phyloP scores from a whole-genome alignment of 1,140 invertebrate genomes.

The Atta colombica region DNA sequence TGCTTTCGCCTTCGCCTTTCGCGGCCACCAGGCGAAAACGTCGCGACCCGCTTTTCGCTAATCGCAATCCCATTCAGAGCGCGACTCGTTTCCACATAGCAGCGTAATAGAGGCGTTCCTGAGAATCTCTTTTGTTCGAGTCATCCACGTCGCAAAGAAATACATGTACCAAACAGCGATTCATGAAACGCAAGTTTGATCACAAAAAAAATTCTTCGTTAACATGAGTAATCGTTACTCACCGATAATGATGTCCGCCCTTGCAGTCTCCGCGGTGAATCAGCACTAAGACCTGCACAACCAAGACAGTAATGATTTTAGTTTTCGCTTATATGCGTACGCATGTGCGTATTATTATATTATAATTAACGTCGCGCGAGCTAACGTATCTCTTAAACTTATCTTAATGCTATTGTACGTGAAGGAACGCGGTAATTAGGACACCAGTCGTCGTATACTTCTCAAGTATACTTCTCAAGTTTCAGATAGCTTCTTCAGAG shows the following conservation, averaged over 20 bases:
- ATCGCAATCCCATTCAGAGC: constrained; percentile 70
- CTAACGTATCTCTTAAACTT: constrained; percentile 19
- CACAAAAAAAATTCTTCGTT: not conserved
- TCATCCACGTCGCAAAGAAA: constrained; percentile 23
- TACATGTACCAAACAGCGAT: not conserved
- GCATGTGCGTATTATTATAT: not conserved
- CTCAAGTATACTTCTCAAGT: not conserved
- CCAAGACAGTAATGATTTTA: constrained; percentile 64
- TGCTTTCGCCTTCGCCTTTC: constrained; percentile 27
- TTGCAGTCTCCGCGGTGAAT: constrained; percentile 74
- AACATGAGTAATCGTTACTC: constrained; percentile 68
- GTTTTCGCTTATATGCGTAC: constrained; percentile 5
- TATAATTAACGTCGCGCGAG: constrained; percentile 24
- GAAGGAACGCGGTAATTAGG: constrained; percentile 21
- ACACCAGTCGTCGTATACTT: not conserved
- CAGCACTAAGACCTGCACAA: constrained; percentile 72
- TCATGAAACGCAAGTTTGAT: not conserved
- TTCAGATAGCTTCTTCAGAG: not conserved
- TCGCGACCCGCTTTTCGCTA: constrained; percentile 50
- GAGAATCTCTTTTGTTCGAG: not conserved
- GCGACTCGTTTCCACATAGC: constrained; percentile 8
- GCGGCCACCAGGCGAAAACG: constrained; percentile 27
- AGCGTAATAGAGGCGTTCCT: too few species aligned
- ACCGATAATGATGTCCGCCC: constrained; percentile 79
- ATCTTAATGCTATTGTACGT: constrained; percentile 12